Conservation (phyloP, 1,140 invertebrate genomes). For the Apis cerana region DNA sequence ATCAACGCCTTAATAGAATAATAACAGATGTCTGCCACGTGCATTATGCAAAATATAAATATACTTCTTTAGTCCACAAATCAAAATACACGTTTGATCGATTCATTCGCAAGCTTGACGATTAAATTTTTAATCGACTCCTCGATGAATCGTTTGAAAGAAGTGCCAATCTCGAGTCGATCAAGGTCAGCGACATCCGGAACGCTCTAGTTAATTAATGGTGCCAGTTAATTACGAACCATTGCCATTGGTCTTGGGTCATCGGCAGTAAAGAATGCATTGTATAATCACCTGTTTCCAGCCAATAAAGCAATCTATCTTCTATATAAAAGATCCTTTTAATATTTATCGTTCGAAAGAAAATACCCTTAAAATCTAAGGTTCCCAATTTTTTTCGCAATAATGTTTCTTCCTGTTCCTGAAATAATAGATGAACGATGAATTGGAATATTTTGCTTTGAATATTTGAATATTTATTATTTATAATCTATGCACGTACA, state of each 20-base stretch:
- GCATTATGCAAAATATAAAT: not conserved
- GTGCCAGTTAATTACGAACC: not conserved
- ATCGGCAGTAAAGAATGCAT: conserved; percentile 1
- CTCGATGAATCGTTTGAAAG: not conserved
- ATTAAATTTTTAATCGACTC: not conserved
- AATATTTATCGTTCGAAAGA: not conserved
- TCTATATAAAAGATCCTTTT: too few species aligned
- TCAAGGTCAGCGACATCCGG: not conserved
- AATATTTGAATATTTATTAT: too few species aligned
- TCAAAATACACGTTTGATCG: not conserved
- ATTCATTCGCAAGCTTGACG: not conserved
- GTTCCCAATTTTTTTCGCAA: not conserved
- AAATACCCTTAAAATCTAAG: not conserved
- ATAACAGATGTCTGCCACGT: too few species aligned
- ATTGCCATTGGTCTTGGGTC: not conserved
- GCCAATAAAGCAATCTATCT: not conserved
- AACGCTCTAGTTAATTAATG: conserved; percentile 1
- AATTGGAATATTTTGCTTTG: not conserved
- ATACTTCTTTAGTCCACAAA: not conserved
- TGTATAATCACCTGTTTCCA: conserved; percentile 2
- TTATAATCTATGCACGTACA: not conserved
- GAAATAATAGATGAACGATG: too few species aligned
- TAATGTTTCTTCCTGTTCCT: not conserved
- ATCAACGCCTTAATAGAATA: too few species aligned
- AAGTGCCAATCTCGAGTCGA: not conserved